Base-by-base conservation (phyloP, 2,888 invertebrate genomes). In the Sicus ferrugineus region DNA sequence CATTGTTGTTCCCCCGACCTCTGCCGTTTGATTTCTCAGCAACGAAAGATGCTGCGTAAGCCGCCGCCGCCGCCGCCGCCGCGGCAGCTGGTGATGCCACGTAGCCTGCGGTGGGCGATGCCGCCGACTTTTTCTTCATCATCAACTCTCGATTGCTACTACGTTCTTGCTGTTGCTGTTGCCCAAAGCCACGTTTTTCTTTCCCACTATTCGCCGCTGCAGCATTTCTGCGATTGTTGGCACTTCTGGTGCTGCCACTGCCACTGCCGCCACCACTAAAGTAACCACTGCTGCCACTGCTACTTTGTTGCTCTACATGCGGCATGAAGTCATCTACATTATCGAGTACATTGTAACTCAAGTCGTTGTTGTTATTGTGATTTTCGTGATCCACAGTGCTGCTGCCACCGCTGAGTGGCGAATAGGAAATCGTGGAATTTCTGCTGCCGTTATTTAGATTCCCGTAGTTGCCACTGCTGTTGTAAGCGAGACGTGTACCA, bases 321-420 rank as follows among this genome's bases (percentile, higher is more conserved):
- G 79, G 74, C 75, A 83, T 78, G 66, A 83, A 81, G 23, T 83
- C 83, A 61, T 82, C 83, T 48, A 79, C 77, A 73, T 79, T 84
- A 58, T 82, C 81, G 72, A 84, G 76, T 68, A 85, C 81, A 70
- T 81, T 80, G 75, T 82, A 85, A 70, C 81, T 84, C 74, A 85
- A 76, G 76, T 85, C 83, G 72, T 81, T 71, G 72, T 73, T 75
- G 34, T 73, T 71, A 72, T 73, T 73, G 48, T 73, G 70, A 72
- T 79, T 80, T 68, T 79, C 80, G 64, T 80, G 79, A 62, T 76
- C 73, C 5, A 28, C 9, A n/a, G n/a, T n/a, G n/a, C n/a, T n/a
- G 6, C 28, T 50, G 30, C 31, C 46, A 28, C 28, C 34, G 67
- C 70, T 75, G 71, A 19, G 80, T 5, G 82, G 82, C 38, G 81